Percentiles rank a stretch among this genome's conserved stretches.
phyloP scores from a whole-genome alignment of 2,113 vertebrate genomes.

The Harpagus bidentatus region DNA sequence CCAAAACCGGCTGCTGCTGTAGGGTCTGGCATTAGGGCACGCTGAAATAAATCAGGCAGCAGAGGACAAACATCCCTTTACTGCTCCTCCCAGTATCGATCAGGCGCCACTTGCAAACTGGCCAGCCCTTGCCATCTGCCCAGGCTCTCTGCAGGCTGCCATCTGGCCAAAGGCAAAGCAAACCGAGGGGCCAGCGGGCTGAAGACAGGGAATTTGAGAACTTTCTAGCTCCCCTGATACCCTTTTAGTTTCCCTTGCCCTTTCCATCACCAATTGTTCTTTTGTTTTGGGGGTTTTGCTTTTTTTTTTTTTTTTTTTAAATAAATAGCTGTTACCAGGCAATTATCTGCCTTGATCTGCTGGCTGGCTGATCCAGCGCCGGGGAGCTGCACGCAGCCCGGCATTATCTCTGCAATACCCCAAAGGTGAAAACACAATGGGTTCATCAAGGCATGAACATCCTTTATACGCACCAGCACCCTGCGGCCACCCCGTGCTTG shows the following conservation, averaged over 20 bases:
- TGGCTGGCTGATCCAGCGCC: background rate
- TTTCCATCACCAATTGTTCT: background rate
- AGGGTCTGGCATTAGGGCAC: background rate
- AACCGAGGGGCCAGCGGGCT: background rate
- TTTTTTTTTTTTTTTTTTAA: background rate
- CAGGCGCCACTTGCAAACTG: background rate
- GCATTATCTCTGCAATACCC: background rate
- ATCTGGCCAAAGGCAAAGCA: slow-evolving; percentile 31
- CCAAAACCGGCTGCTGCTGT: background rate
- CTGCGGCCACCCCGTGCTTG: fast-evolving
- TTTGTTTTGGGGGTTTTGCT: background rate
- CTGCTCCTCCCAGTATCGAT: background rate
- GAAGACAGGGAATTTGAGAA: background rate
- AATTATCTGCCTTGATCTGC: background rate
- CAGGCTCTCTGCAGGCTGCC: background rate
- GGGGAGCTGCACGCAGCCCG: background rate
- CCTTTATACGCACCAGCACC: background rate
- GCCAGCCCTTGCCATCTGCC: slow-evolving; percentile 52
- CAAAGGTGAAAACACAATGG: background rate
- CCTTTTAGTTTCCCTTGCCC: background rate
- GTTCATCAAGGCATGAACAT: background rate
- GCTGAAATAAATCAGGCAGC: slow-evolving; percentile 12
- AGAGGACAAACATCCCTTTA: background rate
- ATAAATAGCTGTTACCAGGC: background rate
- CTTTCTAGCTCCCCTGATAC: background rate